These are phyloP conservation scores for Dipodomys spectabilis DNA, from an alignment of 2,113 vertebrate species.

Conservation along the genomic window DNA sequence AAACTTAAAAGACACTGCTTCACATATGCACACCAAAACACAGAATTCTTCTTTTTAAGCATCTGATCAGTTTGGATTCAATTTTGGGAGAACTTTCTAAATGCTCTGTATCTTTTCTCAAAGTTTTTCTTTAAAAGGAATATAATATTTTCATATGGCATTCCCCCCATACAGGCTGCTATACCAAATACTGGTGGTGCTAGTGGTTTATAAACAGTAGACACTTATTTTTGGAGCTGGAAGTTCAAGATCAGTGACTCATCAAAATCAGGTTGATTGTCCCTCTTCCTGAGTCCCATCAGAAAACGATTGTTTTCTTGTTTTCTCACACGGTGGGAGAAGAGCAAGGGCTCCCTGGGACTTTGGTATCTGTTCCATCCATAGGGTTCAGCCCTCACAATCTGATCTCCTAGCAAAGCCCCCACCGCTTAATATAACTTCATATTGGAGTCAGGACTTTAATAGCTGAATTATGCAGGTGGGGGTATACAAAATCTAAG, in stretches of 20 bases:
- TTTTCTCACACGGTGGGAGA: background rate
- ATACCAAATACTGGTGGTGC: background rate
- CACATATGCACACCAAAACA: background rate
- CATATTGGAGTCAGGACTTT: background rate
- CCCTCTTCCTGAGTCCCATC: background rate
- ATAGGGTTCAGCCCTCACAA: background rate
- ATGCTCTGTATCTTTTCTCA: background rate
- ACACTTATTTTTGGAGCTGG: background rate
- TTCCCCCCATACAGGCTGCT: background rate
- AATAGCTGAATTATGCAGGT: background rate
- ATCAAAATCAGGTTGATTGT: background rate
- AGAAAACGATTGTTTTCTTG: background rate
- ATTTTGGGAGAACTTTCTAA: background rate
- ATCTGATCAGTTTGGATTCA: background rate
- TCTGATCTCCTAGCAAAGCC: background rate
- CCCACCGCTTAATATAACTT: background rate
- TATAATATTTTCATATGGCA: background rate
- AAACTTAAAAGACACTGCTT: background rate
- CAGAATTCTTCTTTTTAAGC: background rate
- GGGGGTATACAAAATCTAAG: background rate
- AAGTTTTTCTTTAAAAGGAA: constrained; percentile 10
- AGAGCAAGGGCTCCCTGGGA: background rate
- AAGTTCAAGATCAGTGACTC: background rate
- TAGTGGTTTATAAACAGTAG: background rate
- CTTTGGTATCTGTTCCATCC: background rate